Evolutionary conservation across 2,797 vertebrate species (phyloP).

Genomic region (Sebastes iracundus): DNA sequence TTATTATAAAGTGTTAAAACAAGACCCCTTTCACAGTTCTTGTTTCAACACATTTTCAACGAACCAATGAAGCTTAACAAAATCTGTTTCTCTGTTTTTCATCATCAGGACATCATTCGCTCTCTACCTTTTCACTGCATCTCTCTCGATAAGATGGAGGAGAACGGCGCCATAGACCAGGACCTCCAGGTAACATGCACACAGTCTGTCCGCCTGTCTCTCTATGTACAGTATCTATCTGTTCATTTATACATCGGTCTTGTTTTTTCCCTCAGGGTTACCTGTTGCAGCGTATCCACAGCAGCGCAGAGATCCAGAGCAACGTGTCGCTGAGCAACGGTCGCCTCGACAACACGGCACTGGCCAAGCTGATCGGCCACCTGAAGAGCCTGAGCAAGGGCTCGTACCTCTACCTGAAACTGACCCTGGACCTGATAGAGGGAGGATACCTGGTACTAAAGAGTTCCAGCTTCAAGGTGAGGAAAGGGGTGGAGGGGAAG

Average conservation of each 20-base stretch:
- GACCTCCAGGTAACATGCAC: constrained; percentile 86
- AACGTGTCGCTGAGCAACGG: constrained; percentile 94
- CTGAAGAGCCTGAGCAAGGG: constrained; percentile 95
- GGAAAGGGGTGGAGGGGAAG: background rate
- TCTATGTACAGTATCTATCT: background rate
- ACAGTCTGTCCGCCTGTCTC: background rate
- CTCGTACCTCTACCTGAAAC: constrained; percentile 96
- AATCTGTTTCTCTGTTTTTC: background rate
- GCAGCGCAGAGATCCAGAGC: constrained; percentile 96
- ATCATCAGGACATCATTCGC: constrained; percentile 89
- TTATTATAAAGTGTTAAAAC: no score
- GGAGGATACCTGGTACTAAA: constrained; percentile 96
- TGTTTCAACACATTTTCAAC: background rate
- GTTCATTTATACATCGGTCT: background rate
- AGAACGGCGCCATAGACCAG: constrained; percentile 94
- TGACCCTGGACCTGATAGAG: constrained; percentile 97
- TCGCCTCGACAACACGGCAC: constrained; percentile 93
- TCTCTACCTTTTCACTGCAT: constrained; percentile 94
- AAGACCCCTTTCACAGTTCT: background rate
- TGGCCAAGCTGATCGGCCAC: constrained; percentile 93
- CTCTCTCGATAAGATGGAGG: constrained; percentile 93
- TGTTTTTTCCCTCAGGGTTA: constrained; percentile 79
- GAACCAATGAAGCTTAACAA: background rate
- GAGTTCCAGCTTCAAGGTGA: constrained; percentile 96
- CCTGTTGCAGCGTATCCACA: constrained; percentile 93